These are phyloP conservation scores for Drosophila histrio DNA, from an alignment of 2,888 invertebrate species.

Conservation along the genomic window DNA sequence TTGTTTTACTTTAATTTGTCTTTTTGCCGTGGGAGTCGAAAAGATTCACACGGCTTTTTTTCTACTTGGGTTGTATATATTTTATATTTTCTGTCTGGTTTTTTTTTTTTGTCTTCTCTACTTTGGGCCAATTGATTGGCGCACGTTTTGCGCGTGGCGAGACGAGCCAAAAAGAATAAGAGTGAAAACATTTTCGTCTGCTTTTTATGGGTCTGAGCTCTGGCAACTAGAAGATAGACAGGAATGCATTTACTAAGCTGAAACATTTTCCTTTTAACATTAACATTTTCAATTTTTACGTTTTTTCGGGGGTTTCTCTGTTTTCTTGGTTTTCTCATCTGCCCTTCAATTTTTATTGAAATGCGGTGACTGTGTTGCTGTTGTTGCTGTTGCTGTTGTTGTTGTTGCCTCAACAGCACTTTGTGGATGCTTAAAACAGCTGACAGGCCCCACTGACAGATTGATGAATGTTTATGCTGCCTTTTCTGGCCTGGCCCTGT, in stretches of 20 bases:
- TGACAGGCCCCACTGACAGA: conserved; percentile 80
- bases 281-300: conserved; percentile 49
- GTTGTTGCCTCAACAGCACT: conserved; percentile 66
- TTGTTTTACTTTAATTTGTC: conserved; percentile 66
- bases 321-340: conserved; percentile 22
- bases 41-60: conserved; percentile 65
- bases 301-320: conserved; percentile 7
- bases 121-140: conserved; percentile 69
- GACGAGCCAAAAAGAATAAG: conserved; percentile 18
- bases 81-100: neutral
- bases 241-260: conserved; percentile 36
- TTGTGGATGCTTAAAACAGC: conserved; percentile 82
- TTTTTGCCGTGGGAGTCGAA: conserved; percentile 69
- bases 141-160: conserved; percentile 76
- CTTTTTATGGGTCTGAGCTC: conserved; percentile 11
- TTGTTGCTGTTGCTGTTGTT: conserved; percentile 28
- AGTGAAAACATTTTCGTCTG: neutral
- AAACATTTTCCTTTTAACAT: conserved; percentile 31
- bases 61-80: conserved; percentile 10
- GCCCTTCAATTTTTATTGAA: conserved; percentile 64
- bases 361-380: conserved; percentile 30
- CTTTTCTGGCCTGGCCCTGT: conserved; percentile 42
- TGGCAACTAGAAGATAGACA: conserved; percentile 4
- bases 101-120: conserved; percentile 4
- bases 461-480: conserved; percentile 78